Evolutionary conservation across 2,113 vertebrate species (phyloP), one percentile per base, ranked within the genome.

Genomic region (Hydrolagus affinis): DNA sequence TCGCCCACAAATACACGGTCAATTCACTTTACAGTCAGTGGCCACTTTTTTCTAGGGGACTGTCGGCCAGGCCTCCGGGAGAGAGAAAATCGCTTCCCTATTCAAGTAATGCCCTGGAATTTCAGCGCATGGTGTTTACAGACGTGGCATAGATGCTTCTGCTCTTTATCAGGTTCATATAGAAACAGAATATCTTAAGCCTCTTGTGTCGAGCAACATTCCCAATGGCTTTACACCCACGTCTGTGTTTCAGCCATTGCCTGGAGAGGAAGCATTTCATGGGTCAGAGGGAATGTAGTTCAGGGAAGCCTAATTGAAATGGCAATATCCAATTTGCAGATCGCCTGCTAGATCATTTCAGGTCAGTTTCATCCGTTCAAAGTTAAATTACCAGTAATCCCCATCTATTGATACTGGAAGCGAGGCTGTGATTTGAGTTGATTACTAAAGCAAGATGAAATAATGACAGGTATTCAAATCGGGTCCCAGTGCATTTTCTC

Each of bases 381-480:
- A 80, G 28, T 80, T 57, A 80, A 80, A 80, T 80, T 62, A 80
- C n/a, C 62, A 62, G 59, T 80, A 80, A 80, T 60, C 59, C 62
- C 56, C 28, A 23, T 60, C 57, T 80, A 80, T 80, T 80, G 76
- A 80, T 80, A 80, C 76, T 80, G 76, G 76, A 80, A 80, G 76
- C 76, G 28, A 80, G 57, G 28, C 59, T 9, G 28, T 62, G 76
- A 80, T 80, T 44, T 80, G 76, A 80, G 56, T 64, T 62, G 76
- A 80, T 80, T 62, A 59, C 76, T 80, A 28, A n/a, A 80, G 17
- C 59, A 12, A 80, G 76, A 64, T 80, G 59, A n/a, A 80, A 80
- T 80, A 80, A 80, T 80, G 62, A 62, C 59, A 28, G 59, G 56
- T n/a, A 80, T 64, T 80, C 23, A 80, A 80, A 80, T 80, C n/a